phyloP scores from a whole-genome alignment of 2,113 vertebrate species.

The Xiphophorus hellerii region DNA sequence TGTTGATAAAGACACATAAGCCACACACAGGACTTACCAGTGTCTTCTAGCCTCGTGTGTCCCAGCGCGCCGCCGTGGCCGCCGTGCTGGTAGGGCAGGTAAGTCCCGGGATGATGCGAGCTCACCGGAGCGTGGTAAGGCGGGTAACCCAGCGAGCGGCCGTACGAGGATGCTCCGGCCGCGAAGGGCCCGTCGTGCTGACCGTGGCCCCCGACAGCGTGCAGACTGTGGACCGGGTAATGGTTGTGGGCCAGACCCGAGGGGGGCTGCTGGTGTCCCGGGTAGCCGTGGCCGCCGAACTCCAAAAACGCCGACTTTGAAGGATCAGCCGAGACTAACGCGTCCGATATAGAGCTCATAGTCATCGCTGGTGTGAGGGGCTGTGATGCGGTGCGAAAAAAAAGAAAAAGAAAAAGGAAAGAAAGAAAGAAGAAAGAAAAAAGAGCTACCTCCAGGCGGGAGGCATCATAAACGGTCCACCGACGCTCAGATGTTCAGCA shows the following conservation, averaged over 20 bases:
- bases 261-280: constrained; percentile 76
- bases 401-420: no score
- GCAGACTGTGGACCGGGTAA: constrained; percentile 80
- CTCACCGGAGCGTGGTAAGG: constrained; percentile 76
- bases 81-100: constrained; percentile 82
- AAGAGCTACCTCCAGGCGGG: constrained; percentile 30
- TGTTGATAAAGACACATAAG: no score
- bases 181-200: constrained; percentile 79
- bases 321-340: constrained; percentile 81
- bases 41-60: constrained; percentile 78
- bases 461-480: constrained; percentile 40
- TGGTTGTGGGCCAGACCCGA: constrained; percentile 76
- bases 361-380: constrained; percentile 76
- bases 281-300: constrained; percentile 81
- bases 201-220: constrained; percentile 70
- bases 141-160: constrained; percentile 81
- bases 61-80: constrained; percentile 72
- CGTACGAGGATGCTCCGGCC: constrained; percentile 73
- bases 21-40: constrained; percentile 67
- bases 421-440: not conserved
- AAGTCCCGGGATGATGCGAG: constrained; percentile 79
- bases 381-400: constrained; percentile 18
- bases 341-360: constrained; percentile 88
- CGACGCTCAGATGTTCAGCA: not conserved
- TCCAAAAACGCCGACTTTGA: constrained; percentile 88